Evolutionary conservation across 2,888 invertebrate genomes (phyloP), one percentile per base, ranked within the genome.

Genomic region (Rhagium mordax): DNA sequence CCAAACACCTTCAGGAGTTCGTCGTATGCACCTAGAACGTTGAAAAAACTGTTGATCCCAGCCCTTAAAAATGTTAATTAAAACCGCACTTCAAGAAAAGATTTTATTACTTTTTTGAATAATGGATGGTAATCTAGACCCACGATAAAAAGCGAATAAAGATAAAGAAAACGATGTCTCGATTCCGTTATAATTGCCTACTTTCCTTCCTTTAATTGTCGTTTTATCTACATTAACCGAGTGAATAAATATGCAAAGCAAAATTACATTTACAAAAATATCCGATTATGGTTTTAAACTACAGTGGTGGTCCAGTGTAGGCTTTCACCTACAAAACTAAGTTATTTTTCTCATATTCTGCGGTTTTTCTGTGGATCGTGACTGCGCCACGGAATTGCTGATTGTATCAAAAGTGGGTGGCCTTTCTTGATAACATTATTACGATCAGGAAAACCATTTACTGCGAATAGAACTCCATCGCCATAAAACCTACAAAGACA

Each of bases 371-470:
- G n/a, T n/a, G 53, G n/a, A 66, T 71, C 74, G 74, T 74, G 74
- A 74, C 74, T 51, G 62, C 53, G 57, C 60, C 67, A 33, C 59
- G 62, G 48, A 72, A 75, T 71, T 73, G 75, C 65, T 71, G 75
- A 75, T 73, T 73, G 70, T 73, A 73, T 73, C 72, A 55, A 41
- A 29, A 75, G 68, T 73, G 70, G 75, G 70, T 70, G 72, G 73
- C 72, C 73, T 62, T 72, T 70, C 75, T 69, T 67, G 73, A 70
- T 75, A 70, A 75, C 72, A 75, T 73, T 66, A 74, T 71, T 70
- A 57, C 70, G 60, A 70, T 67, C 75, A 70, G 57, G 68, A 70
- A 71, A 67, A 61, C 72, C 68, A 73, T 75, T 74, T 74, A 74
- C 51, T 71, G 49, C 48, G 64, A 71, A 73, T 67, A 66, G 71